Base-by-base conservation (phyloP, 2,797 vertebrate species). In the Cheirogaleus major region DNA sequence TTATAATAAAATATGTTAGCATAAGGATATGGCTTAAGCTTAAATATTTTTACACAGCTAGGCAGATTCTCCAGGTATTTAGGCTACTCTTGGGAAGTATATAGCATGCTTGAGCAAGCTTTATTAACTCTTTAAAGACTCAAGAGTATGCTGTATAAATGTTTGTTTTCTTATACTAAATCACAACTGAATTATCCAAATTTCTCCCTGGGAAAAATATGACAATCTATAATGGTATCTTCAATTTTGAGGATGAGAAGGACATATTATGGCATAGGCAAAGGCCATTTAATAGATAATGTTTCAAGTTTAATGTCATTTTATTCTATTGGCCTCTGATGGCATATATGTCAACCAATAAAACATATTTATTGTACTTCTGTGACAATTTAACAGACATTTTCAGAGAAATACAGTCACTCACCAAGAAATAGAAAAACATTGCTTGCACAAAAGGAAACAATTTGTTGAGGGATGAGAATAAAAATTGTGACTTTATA, bases 41-140 rank as follows among this genome's bases (percentile, higher is more conserved):
- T 91, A 93, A 78, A 67, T 86, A 55, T 70, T 94, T 82, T 96
- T n/a, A 55, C 1, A 32, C 17, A 89, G 63, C 15, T 69, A 55
- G 9, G 52, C 35, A 61, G 61, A 48, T 61, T 32, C 43, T 82
- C 7, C 22, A 65, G 61, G 50, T 82, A n/a, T 41, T 35, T 43
- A 82, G 72, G 13, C 25, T 93, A 38, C 67, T 70, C 86, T 72
- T n/a, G 75, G 48, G 61, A 91, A 17, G 9, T 25, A 65, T 8
- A 63, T 1, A 48, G 23, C 4, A 38, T 25, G 38, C 0, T 13
- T 79, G 41, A 59, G 72, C 10, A 79, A 80, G 52, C 2, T 67
- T 93, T 95, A 63, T 97, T 94, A 95, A 96, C 70, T 95, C 38
- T 88, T 93, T 63, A 93, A 83, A 9, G 25, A 70, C 50, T 73